Evolutionary conservation across 2,888 invertebrate species (phyloP).

Genomic region (Pristionchus arcanus): DNA sequence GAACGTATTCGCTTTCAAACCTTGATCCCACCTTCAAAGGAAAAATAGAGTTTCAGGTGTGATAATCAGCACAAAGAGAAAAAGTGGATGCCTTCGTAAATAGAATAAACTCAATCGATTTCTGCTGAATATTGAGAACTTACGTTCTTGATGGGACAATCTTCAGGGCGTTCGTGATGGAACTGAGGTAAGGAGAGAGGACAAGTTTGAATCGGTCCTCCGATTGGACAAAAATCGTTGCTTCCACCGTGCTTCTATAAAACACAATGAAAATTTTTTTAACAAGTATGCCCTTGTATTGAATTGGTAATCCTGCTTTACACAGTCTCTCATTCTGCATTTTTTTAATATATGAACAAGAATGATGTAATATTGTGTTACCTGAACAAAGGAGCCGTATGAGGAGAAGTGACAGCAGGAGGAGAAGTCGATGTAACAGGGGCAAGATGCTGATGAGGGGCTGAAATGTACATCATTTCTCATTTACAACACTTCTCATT

Average conservation of each 20-base stretch:
- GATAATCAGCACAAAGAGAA: no score
- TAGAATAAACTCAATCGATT: no score
- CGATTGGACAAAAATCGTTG: conserved; percentile 42
- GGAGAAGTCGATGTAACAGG: background rate
- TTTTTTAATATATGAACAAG: background rate
- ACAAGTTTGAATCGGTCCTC: conserved; percentile 57
- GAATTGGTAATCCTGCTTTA: background rate
- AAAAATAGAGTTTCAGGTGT: background rate
- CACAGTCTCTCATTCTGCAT: background rate
- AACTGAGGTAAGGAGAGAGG: conserved; percentile 55
- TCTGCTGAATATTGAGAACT: background rate
- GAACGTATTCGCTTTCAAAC: conserved; percentile 57
- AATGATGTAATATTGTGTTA: background rate
- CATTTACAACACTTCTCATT: no score
- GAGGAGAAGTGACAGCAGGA: background rate
- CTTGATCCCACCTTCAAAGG: conserved; percentile 9
- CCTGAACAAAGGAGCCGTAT: background rate
- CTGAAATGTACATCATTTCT: background rate
- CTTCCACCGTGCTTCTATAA: background rate
- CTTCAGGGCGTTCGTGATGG: conserved; percentile 56
- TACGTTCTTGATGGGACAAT: conserved; percentile 55
- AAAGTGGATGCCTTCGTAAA: no score
- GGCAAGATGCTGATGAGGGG: background rate
- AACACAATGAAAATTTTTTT: background rate
- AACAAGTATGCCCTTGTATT: background rate